phyloP scores from a whole-genome alignment of 2,888 invertebrate genomes.

The Andrena hattorfiana region DNA sequence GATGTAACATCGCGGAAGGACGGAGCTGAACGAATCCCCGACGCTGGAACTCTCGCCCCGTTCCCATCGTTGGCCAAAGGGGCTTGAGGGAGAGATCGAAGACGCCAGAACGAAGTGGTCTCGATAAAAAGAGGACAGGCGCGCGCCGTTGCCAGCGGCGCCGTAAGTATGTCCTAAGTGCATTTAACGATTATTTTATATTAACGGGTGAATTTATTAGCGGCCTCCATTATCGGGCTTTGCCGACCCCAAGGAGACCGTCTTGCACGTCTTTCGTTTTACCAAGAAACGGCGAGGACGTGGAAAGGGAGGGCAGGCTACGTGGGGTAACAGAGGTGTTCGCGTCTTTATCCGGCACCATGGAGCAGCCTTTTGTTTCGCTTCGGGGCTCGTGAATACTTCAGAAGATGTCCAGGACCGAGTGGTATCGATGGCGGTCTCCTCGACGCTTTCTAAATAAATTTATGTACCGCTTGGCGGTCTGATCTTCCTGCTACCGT shows the following conservation, averaged over 20 bases:
- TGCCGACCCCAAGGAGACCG: constrained; percentile 70
- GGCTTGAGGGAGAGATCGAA: constrained; percentile 54
- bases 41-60: constrained; percentile 27
- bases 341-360: constrained; percentile 68
- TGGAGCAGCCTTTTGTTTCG: constrained; percentile 70
- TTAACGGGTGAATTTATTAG: constrained; percentile 83
- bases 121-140: constrained; percentile 78
- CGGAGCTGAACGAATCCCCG: constrained; percentile 15
- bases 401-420: constrained; percentile 53
- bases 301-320: constrained; percentile 50
- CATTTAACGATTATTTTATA: constrained; percentile 84
- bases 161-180: constrained; percentile 82
- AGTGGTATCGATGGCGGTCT: constrained; percentile 61
- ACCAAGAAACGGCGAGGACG: constrained; percentile 52
- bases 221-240: constrained; percentile 81
- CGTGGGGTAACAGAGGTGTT: constrained; percentile 64
- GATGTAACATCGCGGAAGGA: neutral
- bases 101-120: constrained; percentile 73
- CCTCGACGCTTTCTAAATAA: constrained; percentile 37
- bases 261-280: constrained; percentile 68
- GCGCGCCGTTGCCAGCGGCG: constrained; percentile 74
- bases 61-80: constrained; percentile 17
- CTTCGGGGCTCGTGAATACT: constrained; percentile 68
- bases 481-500: constrained; percentile 1
- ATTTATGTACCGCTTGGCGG: constrained; percentile 5